Percentiles rank a stretch among this genome's conserved stretches.
Conservation (phyloP, 2,797 vertebrate species). For the Allochrocebus solatus region DNA sequence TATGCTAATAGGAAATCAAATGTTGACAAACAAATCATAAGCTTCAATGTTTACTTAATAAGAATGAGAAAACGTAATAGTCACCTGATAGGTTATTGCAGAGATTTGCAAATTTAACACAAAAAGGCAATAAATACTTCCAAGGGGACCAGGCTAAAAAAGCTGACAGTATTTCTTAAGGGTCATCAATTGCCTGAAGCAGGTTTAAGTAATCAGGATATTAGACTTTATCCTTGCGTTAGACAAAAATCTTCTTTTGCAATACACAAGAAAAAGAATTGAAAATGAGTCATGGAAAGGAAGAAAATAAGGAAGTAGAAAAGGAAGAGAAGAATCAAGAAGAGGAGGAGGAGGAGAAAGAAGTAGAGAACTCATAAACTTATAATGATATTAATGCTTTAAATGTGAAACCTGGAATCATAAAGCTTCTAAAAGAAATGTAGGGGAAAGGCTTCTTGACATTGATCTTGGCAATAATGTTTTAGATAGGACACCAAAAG, state of each 20-base stretch:
- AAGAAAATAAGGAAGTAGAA: neutral
- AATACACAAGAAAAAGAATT: neutral
- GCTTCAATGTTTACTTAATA: neutral
- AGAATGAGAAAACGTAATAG: neutral
- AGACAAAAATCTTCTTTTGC: neutral
- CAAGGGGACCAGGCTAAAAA: neutral
- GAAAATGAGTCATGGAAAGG: neutral
- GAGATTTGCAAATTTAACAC: constrained; percentile 14
- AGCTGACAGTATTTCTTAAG: neutral
- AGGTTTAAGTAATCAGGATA: neutral
- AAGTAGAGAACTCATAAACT: neutral
- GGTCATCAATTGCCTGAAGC: neutral
- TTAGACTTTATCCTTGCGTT: neutral
- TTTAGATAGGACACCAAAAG: neutral
- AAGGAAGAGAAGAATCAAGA: neutral
- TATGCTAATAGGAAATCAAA: constrained; percentile 14
- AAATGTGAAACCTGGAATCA: neutral
- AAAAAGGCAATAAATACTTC: constrained; percentile 33
- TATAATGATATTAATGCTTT: neutral
- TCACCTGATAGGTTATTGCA: neutral
- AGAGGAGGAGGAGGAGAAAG: neutral
- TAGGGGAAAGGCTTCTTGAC: neutral
- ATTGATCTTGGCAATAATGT: neutral
- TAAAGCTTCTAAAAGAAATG: neutral
- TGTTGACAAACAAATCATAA: neutral